Percentiles rank a stretch among this genome's conserved stretches.
Evolutionary conservation across 2,888 invertebrate species (phyloP).

Genomic region (Calameuta idolon): DNA sequence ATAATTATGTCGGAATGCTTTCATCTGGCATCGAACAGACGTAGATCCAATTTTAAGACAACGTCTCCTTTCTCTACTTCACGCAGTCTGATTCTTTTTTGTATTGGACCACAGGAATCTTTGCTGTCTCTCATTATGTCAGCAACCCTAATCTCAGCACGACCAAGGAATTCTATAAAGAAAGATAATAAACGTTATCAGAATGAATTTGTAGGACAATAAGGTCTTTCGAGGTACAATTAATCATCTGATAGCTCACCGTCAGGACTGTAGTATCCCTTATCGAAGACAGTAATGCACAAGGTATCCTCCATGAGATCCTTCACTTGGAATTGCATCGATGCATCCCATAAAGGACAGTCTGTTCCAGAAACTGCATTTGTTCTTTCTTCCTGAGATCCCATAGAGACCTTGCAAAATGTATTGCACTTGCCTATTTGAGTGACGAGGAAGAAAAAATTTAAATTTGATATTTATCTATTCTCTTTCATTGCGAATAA

Average conservation of each 20-base stretch:
- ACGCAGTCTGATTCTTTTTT: slow-evolving; percentile 74
- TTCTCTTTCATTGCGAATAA: neutral
- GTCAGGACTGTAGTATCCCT: slow-evolving; percentile 79
- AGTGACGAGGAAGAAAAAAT: neutral
- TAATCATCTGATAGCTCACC: slow-evolving; percentile 67
- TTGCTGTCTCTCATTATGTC: slow-evolving; percentile 73
- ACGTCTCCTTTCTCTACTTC: slow-evolving; percentile 80
- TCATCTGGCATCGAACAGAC: slow-evolving; percentile 69
- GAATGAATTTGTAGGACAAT: neutral
- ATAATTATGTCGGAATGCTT: neutral
- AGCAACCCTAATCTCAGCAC: slow-evolving; percentile 76
- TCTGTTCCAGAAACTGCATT: slow-evolving; percentile 71
- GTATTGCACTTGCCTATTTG: slow-evolving; percentile 75
- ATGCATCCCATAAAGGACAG: slow-evolving; percentile 77
- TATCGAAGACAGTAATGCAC: slow-evolving; percentile 78
- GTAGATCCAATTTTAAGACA: slow-evolving; percentile 77
- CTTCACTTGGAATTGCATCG: slow-evolving; percentile 82
- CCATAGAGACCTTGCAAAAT: slow-evolving; percentile 81
- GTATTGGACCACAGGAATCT: slow-evolving; percentile 74
- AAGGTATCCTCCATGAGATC: slow-evolving; percentile 77
- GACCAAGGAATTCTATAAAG: slow-evolving; percentile 76
- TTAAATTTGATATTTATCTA: neutral
- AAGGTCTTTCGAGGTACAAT: neutral
- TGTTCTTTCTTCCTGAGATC: slow-evolving; percentile 78
- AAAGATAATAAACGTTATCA: neutral